These are phyloP conservation scores for Huso huso DNA, from an alignment of 2,797 vertebrate genomes.

Conservation along the genomic window DNA sequence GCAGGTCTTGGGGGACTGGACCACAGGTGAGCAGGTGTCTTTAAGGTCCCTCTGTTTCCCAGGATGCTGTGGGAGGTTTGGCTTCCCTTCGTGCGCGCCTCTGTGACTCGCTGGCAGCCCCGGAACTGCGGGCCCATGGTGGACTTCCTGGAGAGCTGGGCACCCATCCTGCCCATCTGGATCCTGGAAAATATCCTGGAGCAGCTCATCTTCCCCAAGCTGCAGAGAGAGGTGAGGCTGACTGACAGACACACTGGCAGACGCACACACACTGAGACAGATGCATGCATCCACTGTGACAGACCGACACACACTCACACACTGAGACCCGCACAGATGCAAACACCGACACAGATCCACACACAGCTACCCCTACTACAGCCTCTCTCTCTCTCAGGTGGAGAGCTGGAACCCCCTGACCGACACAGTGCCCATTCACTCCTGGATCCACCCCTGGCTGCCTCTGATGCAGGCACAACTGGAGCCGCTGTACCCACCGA, in stretches of 20 bases:
- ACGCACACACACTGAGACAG: not conserved
- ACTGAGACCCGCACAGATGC: too few relatives aligned
- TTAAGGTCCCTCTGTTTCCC: not conserved
- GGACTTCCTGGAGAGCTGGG: conserved; percentile 89
- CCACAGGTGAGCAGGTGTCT: too few relatives aligned
- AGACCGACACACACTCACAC: not conserved
- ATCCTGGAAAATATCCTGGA: conserved; percentile 85
- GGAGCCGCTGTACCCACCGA: conserved; percentile 87
- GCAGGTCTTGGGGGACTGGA: too few relatives aligned
- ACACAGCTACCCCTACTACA: too few relatives aligned
- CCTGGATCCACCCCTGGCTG: conserved; percentile 96
- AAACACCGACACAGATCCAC: too few relatives aligned
- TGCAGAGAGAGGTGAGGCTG: conserved; percentile 80
- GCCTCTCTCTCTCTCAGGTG: conserved; percentile 54
- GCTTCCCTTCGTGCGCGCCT: conserved; percentile 78
- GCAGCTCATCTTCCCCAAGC: conserved; percentile 87
- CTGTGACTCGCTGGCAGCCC: conserved; percentile 81
- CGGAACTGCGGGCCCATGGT: conserved; percentile 85
- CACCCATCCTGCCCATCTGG: conserved; percentile 80
- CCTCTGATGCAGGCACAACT: conserved; percentile 82
- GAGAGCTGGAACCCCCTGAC: conserved; percentile 95
- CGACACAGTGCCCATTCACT: conserved; percentile 94
- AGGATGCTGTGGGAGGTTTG: conserved; percentile 94
- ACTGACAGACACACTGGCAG: conserved; percentile 1
- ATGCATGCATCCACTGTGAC: not conserved